A percentile compares a stretch with the other conserved stretches of the same genome.
Conservation (phyloP, 2,113 vertebrate genomes). For the Hypomesus transpacificus region DNA sequence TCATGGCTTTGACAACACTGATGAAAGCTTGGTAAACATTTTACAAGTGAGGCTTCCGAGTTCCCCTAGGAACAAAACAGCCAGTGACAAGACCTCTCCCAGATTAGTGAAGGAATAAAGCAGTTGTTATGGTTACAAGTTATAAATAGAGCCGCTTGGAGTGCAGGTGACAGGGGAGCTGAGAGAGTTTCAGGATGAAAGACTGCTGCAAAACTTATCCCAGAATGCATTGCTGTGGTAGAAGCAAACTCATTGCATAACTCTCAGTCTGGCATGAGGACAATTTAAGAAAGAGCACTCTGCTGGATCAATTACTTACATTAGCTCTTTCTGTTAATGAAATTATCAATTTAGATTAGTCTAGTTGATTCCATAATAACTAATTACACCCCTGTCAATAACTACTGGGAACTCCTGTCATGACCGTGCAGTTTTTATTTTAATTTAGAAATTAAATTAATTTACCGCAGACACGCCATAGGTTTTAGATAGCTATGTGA, state of each 20-base stretch:
- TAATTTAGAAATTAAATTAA: constrained; percentile 4
- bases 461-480: background rate
- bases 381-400: background rate
- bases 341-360: background rate
- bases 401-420: background rate
- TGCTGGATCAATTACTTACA: constrained; percentile 16
- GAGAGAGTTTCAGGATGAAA: constrained; percentile 64
- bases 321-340: background rate
- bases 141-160: constrained; percentile 73
- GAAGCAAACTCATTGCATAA: constrained; percentile 38
- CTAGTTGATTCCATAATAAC: constrained; percentile 2
- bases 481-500: background rate
- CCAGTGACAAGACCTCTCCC: constrained; percentile 57
- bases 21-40: constrained; percentile 33
- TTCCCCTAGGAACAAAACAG: constrained; percentile 46
- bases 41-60: constrained; percentile 8
- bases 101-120: constrained; percentile 54
- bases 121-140: constrained; percentile 77
- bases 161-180: constrained; percentile 69
- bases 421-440: constrained; percentile 13
- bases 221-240: constrained; percentile 59
- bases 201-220: constrained; percentile 59
- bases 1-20: constrained; percentile 13
- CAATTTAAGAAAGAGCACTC: constrained; percentile 9
- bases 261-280: constrained; percentile 16